Evolutionary conservation across 2,113 vertebrate species (phyloP), one percentile per base, ranked within the genome.

Genomic region (Chauna torquata): DNA sequence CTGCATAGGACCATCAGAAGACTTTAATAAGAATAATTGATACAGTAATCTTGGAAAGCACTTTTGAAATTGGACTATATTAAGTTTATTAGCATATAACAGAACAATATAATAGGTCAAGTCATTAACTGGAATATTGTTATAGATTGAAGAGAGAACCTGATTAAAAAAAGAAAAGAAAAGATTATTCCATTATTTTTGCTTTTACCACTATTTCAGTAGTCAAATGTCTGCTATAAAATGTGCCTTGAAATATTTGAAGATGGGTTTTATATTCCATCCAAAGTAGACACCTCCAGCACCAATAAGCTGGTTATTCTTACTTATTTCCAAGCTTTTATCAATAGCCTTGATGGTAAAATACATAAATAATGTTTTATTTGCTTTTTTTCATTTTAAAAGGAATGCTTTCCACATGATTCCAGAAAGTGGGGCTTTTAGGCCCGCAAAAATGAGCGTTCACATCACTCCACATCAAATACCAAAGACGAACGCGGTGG

Each of bases 41-140:
- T 85, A 70, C 34, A 87, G 58, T 87, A 61, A 89, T 92, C 91
- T 77, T 69, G 45, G 54, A 95, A 95, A 89, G 83, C 58, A 66
- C 84, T 94, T 91, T 80, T 82, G 36, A 94, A 95, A 89, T 90
- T 74, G 49, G 54, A 82, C 58, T 87, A 54, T 89, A 69, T 94
- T 94, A 89, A 85, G 58, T 96, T 96, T 96, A 96, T 91, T 94
- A 96, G 42, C 88, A 70, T 87, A 78, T 84, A 94, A 92, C 83
- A 90, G 50, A 77, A 66, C 62, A 54, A 58, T 96, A 61, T 95
- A 94, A 72, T 76, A 92, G 70, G 86, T 93, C 78, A 95, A 89
- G 81, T 74, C 70, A 87, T 96, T 94, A 94, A 93, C 32, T 84
- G 77, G 80, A 94, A 86, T 94, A 88, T 76, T 84, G 57, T 82